These are phyloP conservation scores for Sinella curviseta DNA, from an alignment of 1,140 invertebrate species.

Conservation along the genomic window DNA sequence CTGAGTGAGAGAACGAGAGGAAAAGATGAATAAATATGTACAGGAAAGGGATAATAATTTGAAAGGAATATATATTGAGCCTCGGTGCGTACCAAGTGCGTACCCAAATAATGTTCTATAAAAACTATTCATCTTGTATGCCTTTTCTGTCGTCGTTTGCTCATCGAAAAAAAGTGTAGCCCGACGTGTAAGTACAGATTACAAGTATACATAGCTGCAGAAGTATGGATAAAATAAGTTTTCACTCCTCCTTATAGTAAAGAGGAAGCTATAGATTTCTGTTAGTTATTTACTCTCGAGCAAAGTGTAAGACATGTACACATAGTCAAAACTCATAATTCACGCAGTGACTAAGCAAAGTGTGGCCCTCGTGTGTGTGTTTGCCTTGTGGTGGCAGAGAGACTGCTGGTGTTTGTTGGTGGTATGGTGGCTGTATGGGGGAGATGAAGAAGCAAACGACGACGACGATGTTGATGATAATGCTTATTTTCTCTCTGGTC, in stretches of 20 bases:
- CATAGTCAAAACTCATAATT: conserved; percentile 48
- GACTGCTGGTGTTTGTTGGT: not conserved
- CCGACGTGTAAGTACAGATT: not conserved
- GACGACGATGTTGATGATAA: not conserved
- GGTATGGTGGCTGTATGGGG: no score
- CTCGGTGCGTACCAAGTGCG: not conserved
- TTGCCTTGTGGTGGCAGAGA: not conserved
- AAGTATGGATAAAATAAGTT: not conserved
- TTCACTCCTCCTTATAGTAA: no score
- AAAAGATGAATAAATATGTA: not conserved
- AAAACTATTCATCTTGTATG: not conserved
- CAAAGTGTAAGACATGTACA: not conserved
- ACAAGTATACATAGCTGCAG: not conserved
- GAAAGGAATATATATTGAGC: not conserved
- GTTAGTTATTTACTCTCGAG: not conserved
- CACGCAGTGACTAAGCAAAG: conserved; percentile 9
- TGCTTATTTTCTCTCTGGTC: no score
- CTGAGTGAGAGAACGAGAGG: not conserved
- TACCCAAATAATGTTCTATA: not conserved
- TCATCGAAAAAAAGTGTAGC: not conserved
- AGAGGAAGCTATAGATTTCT: no score
- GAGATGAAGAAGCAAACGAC: no score
- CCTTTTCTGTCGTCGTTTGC: not conserved
- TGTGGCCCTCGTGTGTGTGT: not conserved
- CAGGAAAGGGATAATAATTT: not conserved